These are phyloP conservation scores for Eueremaeus valkanovi DNA, from an alignment of 2,888 invertebrate species.

Conservation along the genomic window DNA sequence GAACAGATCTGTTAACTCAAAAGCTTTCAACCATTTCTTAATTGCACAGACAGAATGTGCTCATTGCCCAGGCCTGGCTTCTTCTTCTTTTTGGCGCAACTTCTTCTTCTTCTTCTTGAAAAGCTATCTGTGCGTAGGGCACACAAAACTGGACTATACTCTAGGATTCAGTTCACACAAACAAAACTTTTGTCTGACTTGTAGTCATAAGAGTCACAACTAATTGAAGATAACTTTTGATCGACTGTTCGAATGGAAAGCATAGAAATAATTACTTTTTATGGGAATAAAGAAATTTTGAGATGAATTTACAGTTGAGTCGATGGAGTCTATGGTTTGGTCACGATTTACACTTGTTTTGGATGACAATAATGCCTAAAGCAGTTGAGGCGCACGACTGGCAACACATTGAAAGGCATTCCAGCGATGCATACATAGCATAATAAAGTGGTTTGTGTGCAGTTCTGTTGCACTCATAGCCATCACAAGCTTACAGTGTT, in stretches of 20 bases:
- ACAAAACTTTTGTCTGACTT: not conserved
- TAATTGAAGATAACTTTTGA: not conserved
- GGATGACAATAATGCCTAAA: not conserved
- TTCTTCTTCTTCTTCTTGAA: not conserved
- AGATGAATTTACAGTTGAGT: not conserved
- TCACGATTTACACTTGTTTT: slow-evolving; percentile 20
- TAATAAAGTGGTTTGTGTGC: slow-evolving; percentile 21
- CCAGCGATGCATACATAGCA: slow-evolving; percentile 2
- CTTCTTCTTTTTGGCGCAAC: too few species aligned
- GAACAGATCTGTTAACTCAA: not conserved
- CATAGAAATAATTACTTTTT: not conserved
- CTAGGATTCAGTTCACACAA: not conserved
- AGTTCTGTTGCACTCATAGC: too few species aligned
- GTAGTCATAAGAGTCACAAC: not conserved
- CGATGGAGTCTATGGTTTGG: not conserved
- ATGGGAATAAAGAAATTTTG: not conserved
- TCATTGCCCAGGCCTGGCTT: too few species aligned
- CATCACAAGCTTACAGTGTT: not conserved
- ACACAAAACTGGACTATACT: too few species aligned
- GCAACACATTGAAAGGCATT: not conserved
- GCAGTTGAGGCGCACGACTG: slow-evolving; percentile 29
- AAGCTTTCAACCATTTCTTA: not conserved
- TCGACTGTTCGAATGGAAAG: too few species aligned
- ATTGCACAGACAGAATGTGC: too few species aligned
- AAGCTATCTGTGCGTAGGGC: not conserved